These are phyloP conservation scores for Entomobrya proxima DNA, from an alignment of 2,888 invertebrate genomes.

Conservation along the genomic window DNA sequence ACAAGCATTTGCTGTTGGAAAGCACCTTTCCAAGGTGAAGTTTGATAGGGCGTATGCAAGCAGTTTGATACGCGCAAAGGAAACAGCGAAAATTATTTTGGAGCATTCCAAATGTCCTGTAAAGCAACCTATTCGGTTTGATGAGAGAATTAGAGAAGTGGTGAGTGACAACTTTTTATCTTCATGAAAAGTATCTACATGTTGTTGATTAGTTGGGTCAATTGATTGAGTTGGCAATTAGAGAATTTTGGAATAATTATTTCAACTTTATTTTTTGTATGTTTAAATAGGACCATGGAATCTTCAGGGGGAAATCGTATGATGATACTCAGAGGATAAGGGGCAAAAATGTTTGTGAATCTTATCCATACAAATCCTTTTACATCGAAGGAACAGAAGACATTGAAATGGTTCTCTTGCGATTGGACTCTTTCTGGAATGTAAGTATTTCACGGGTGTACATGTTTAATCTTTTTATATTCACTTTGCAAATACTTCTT, in stretches of 20 bases:
- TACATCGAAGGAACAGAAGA: constrained; percentile 58
- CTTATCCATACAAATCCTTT: constrained; percentile 54
- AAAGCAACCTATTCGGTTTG: constrained; percentile 46
- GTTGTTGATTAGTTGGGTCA: too few species aligned
- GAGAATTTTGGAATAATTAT: too few species aligned
- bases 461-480: too few species aligned
- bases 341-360: constrained; percentile 39
- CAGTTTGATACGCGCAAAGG: constrained; percentile 45
- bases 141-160: constrained; percentile 58
- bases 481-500: too few species aligned
- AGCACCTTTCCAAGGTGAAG: constrained; percentile 38
- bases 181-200: not conserved
- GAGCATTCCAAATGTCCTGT: constrained; percentile 47
- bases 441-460: constrained; percentile 1
- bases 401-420: constrained; percentile 26
- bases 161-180: constrained; percentile 14
- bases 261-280: not conserved
- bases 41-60: constrained; percentile 51
- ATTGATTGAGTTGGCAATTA: too few species aligned
- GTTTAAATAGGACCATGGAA: constrained; percentile 38
- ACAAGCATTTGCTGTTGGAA: constrained; percentile 48
- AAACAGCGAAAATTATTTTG: constrained; percentile 50
- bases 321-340: constrained; percentile 51
- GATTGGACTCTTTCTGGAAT: constrained; percentile 47
- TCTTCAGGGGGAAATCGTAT: constrained; percentile 44